Conservation (phyloP, 2,888 invertebrate species). For the Temnothorax unifasciatus region DNA sequence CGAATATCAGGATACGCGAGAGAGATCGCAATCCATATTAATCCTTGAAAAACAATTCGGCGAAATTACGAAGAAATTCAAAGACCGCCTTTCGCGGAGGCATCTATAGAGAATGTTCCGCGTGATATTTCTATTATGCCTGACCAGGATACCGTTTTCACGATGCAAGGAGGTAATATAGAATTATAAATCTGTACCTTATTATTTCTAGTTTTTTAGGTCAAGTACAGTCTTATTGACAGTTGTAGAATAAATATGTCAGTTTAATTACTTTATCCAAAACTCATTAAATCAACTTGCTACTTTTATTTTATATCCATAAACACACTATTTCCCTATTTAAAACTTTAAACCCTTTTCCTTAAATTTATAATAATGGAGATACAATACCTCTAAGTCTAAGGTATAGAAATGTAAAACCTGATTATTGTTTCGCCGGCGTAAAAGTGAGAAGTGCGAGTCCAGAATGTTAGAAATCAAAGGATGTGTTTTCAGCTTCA, state of each 20-base stretch:
- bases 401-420: background rate
- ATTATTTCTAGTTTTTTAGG: too few relatives aligned
- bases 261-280: too few relatives aligned
- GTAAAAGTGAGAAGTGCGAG: background rate
- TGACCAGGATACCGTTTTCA: constrained; percentile 40
- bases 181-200: background rate
- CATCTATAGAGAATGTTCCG: constrained; percentile 38
- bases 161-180: constrained; percentile 53
- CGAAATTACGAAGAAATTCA: background rate
- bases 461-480: background rate
- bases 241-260: too few relatives aligned
- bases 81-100: background rate
- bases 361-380: too few relatives aligned
- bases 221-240: too few relatives aligned
- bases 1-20: background rate
- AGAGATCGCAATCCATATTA: constrained; percentile 3
- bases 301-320: too few relatives aligned
- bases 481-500: constrained; percentile 73
- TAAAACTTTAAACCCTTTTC: too few relatives aligned
- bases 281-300: too few relatives aligned
- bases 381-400: too few relatives aligned
- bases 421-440: background rate
- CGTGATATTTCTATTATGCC: constrained; percentile 30
- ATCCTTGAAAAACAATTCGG: background rate
- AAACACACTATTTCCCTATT: too few relatives aligned